phyloP scores from a whole-genome alignment of 2,113 vertebrate species.

The Ibidorhyncha struthersii region DNA sequence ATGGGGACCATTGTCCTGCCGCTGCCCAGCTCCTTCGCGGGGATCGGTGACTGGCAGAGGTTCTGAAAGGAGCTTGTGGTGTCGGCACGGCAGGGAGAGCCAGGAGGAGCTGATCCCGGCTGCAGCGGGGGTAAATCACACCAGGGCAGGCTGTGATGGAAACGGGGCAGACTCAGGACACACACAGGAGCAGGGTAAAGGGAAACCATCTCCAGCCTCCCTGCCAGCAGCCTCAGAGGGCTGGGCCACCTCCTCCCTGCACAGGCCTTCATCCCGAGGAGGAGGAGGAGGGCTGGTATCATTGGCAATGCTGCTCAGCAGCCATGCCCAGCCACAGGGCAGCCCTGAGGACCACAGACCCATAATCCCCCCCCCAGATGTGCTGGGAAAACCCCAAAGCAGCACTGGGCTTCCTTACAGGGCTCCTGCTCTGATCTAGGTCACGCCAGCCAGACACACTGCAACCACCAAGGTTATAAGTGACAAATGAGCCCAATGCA shows the following conservation, averaged over 20 bases:
- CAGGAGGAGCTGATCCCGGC: neutral
- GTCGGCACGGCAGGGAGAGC: accelerated
- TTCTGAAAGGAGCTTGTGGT: neutral
- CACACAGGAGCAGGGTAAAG: neutral
- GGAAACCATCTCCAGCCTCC: neutral
- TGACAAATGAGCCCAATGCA: neutral
- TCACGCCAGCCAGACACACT: neutral
- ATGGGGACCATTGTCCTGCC: constrained; percentile 30
- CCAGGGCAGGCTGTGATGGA: neutral
- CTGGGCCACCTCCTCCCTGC: neutral
- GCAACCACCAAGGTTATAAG: constrained; percentile 8
- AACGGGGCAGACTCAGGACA: neutral
- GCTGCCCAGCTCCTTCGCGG: neutral
- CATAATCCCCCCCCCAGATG: accelerated
- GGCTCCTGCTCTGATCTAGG: neutral
- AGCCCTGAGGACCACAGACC: neutral
- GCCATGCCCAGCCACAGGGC: neutral
- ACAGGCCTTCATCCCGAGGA: neutral
- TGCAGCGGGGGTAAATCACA: neutral
- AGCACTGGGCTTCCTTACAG: neutral
- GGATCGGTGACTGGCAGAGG: neutral
- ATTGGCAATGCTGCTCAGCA: neutral
- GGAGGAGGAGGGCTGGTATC: neutral
- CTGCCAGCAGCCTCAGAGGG: neutral
- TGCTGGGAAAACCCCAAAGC: neutral